Percentiles rank a stretch among this genome's conserved stretches.
These are phyloP conservation scores for Microtus montanus DNA, from an alignment of 2,113 vertebrate species.

Conservation along the genomic window DNA sequence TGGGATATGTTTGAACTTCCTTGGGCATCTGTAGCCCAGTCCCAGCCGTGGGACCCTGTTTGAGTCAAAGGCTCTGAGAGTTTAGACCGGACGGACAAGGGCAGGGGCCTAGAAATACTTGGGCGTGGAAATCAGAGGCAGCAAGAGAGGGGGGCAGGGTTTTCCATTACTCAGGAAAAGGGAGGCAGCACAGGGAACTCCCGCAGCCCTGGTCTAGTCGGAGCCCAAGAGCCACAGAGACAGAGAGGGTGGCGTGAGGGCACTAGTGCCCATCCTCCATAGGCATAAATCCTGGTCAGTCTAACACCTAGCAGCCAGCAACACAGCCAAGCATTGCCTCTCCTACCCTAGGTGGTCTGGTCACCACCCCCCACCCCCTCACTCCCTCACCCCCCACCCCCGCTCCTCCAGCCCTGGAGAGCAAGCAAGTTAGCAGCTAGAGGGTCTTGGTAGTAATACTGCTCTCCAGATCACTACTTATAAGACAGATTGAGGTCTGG, in stretches of 20 bases:
- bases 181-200: not conserved
- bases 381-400: no score
- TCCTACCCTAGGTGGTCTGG: not conserved
- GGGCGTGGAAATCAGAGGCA: not conserved
- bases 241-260: not conserved
- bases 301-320: not conserved
- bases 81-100: not conserved
- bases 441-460: not conserved
- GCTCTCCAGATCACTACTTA: rapidly evolving
- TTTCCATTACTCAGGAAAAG: not conserved
- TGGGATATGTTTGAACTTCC: conserved; percentile 61
- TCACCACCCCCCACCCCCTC: no score
- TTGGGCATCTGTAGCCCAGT: not conserved
- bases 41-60: not conserved
- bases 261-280: not conserved
- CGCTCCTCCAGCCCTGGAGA: not conserved
- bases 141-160: not conserved
- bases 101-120: not conserved
- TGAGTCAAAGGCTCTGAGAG: not conserved
- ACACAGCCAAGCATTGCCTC: not conserved
- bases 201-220: not conserved
- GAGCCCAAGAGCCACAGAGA: not conserved
- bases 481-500: no score
- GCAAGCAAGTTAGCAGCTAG: not conserved
- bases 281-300: not conserved